Evolutionary conservation across 2,797 vertebrate species (phyloP).

Genomic region (Ispidina lecontei): DNA sequence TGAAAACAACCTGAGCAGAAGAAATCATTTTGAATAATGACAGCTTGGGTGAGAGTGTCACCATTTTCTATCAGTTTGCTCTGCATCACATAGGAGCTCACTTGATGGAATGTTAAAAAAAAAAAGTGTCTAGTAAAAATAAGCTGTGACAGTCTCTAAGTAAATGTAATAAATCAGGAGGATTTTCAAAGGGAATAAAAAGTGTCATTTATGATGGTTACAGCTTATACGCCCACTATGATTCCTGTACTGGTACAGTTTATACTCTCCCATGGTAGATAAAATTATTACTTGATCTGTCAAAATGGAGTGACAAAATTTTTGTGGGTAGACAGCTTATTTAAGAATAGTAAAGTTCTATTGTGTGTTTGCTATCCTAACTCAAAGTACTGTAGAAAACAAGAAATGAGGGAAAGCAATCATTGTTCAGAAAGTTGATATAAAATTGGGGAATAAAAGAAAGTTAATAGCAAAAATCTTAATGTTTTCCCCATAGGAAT

Average conservation of each 20-base stretch:
- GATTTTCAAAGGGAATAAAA: constrained; percentile 80
- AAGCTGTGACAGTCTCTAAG: constrained; percentile 77
- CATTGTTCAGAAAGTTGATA: constrained; percentile 20
- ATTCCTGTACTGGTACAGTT: constrained; percentile 73
- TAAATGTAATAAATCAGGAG: constrained; percentile 79
- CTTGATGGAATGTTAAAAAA: constrained; percentile 67
- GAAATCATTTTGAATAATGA: constrained; percentile 77
- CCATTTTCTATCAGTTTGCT: constrained; percentile 73
- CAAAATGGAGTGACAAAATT: constrained; percentile 75
- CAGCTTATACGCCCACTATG: constrained; percentile 70
- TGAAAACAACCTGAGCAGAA: constrained; percentile 76
- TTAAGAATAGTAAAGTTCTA: constrained; percentile 72
- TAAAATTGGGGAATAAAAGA: background rate
- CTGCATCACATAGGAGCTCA: constrained; percentile 66
- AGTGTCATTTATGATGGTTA: constrained; percentile 77
- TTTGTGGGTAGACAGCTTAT: constrained; percentile 73
- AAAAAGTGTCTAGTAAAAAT: constrained; percentile 75
- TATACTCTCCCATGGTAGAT: constrained; percentile 75
- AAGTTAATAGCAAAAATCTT: background rate
- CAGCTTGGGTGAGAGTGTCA: constrained; percentile 72
- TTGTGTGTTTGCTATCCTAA: constrained; percentile 60
- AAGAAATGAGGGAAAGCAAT: constrained; percentile 30
- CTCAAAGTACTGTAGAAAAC: constrained; percentile 49
- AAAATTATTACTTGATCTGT: constrained; percentile 81
- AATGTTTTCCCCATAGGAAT: background rate